These are phyloP conservation scores for Neotoxoptera formosana DNA, from an alignment of 1,140 invertebrate genomes.

Conservation along the genomic window DNA sequence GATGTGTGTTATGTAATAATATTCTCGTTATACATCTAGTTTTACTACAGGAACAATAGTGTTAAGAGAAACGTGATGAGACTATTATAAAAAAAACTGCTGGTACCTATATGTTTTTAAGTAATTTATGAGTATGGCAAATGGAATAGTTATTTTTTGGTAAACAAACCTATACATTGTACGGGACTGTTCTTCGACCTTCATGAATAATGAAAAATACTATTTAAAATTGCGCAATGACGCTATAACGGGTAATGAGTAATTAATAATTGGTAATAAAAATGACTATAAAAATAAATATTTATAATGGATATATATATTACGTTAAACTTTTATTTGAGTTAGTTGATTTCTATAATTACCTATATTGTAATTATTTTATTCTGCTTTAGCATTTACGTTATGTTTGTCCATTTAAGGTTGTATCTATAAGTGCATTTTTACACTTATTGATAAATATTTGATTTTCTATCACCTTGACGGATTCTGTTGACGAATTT, in stretches of 20 bases:
- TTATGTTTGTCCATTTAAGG: background rate
- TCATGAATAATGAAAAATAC: background rate
- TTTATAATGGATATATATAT: background rate
- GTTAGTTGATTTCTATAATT: background rate
- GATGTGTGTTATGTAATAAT: background rate
- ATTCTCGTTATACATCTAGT: background rate
- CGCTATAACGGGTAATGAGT: background rate
- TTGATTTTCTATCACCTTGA: background rate
- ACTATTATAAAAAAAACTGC: background rate
- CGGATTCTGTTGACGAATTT: background rate
- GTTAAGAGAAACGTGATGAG: background rate
- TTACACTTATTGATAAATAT: background rate
- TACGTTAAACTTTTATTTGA: background rate
- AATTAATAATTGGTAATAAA: slow-evolving; percentile 16
- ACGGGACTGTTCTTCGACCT: background rate
- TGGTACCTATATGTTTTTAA: background rate
- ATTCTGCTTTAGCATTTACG: background rate
- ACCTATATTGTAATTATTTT: slow-evolving; percentile 4
- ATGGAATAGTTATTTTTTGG: background rate
- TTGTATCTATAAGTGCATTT: background rate
- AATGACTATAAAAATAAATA: background rate
- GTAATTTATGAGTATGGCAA: background rate
- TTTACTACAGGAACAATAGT: background rate
- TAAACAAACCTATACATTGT: background rate
- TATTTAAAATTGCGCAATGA: background rate